phyloP scores from a whole-genome alignment of 1,140 invertebrate species.

The Orius insidiosus region DNA sequence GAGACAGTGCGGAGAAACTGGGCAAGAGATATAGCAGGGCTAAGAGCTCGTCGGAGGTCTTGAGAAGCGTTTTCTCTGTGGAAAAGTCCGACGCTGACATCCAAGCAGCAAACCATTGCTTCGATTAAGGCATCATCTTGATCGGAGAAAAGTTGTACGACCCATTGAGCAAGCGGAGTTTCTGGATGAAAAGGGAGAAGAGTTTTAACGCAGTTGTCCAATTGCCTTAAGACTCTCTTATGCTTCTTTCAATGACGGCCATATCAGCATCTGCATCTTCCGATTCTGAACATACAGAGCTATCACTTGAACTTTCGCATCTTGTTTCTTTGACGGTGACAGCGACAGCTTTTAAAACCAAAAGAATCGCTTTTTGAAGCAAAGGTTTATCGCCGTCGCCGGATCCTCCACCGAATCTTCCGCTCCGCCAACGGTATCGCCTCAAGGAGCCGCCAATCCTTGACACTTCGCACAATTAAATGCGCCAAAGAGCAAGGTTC shows the following conservation, averaged over 20 bases:
- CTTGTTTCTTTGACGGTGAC: conserved; percentile 78
- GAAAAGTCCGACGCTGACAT: conserved; percentile 67
- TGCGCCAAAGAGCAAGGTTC: conserved; percentile 73
- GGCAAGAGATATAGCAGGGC: conserved; percentile 65
- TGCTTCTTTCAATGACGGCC: conserved; percentile 68
- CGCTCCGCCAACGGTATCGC: conserved; percentile 38
- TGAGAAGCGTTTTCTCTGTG: conserved; percentile 56
- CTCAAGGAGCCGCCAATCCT: conserved; percentile 62
- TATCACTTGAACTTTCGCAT: conserved; percentile 58
- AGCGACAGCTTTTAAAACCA: conserved; percentile 73
- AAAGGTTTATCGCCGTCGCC: conserved; percentile 41
- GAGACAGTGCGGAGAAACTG: conserved; percentile 68
- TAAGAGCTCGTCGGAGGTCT: conserved; percentile 57
- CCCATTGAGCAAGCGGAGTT: conserved; percentile 68
- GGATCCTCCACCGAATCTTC: conserved; percentile 32
- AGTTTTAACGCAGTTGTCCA: conserved; percentile 66
- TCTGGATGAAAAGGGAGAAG: conserved; percentile 71
- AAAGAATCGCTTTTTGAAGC: conserved; percentile 64
- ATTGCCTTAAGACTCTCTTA: conserved; percentile 53
- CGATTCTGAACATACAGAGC: conserved; percentile 59
- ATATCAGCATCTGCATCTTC: conserved; percentile 77
- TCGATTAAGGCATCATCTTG: conserved; percentile 82
- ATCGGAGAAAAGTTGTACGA: conserved; percentile 73
- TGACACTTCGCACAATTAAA: conserved; percentile 64
- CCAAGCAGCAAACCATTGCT: conserved; percentile 79